phyloP scores from a whole-genome alignment of 2,113 vertebrate genomes.

The Gila orcuttii region DNA sequence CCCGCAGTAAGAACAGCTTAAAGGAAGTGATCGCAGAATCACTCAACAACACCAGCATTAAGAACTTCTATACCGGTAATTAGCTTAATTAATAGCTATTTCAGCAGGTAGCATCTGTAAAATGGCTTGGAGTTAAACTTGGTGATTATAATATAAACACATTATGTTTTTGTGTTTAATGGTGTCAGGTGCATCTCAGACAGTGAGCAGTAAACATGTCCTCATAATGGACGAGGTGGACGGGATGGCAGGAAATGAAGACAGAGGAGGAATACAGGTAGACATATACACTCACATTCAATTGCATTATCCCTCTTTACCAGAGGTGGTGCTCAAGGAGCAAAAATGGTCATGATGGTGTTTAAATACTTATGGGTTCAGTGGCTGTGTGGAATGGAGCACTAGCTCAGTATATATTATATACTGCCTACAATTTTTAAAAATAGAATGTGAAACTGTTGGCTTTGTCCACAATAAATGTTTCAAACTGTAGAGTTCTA shows the following conservation, averaged over 20 bases:
- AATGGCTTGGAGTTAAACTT: background rate
- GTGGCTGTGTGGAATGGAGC: background rate
- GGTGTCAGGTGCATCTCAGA: slow-evolving; percentile 79
- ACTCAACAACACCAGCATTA: slow-evolving; percentile 94
- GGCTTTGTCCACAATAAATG: background rate
- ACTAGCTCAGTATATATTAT: background rate
- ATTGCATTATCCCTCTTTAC: background rate
- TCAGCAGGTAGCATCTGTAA: background rate
- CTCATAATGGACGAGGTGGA: slow-evolving; percentile 99
- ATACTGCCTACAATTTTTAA: background rate
- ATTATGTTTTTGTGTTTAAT: slow-evolving; percentile 34
- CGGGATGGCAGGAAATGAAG: slow-evolving; percentile 97
- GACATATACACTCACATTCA: background rate
- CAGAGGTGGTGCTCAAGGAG: slow-evolving; percentile 28
- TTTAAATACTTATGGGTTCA: background rate
- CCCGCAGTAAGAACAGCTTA: slow-evolving; percentile 91
- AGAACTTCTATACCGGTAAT: slow-evolving; percentile 88
- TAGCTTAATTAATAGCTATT: background rate
- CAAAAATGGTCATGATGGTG: background rate
- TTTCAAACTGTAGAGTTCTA: background rate
- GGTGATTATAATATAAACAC: slow-evolving; percentile 3
- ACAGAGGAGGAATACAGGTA: slow-evolving; percentile 96
- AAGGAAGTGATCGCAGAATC: slow-evolving; percentile 91
- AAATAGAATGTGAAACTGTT: background rate
- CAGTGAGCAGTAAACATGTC: slow-evolving; percentile 84